Conservation (phyloP, 1,140 invertebrate genomes). For the Pissodes strobi region DNA sequence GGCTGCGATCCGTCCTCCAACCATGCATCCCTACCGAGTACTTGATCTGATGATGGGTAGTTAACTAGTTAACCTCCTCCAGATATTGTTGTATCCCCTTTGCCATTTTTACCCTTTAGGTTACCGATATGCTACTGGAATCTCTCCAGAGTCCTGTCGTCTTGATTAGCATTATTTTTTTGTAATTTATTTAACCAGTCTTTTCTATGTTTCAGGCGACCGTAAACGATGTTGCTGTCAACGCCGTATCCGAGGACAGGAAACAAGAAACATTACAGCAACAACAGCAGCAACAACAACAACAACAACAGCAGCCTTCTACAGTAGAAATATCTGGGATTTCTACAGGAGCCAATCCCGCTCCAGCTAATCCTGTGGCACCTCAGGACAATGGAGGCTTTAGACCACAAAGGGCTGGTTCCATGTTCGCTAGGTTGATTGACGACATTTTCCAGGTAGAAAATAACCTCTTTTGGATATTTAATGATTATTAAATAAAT, state of each 20-base stretch:
- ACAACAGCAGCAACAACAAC: background rate
- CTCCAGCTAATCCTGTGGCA: constrained; percentile 13
- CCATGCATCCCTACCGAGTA: no score
- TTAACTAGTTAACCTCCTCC: no score
- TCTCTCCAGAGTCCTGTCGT: no score
- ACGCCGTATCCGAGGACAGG: constrained; percentile 39
- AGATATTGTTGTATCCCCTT: no score
- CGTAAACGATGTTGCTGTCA: constrained; percentile 43
- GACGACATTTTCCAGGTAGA: constrained; percentile 52
- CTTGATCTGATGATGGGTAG: no score
- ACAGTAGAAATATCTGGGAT: constrained; percentile 45
- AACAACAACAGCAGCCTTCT: constrained; percentile 6
- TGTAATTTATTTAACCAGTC: no score
- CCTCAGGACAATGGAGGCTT: constrained; percentile 37
- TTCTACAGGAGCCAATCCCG: constrained; percentile 39
- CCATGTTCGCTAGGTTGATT: constrained; percentile 49
- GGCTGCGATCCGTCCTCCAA: no score
- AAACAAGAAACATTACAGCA: constrained; percentile 3
- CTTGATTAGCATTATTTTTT: no score
- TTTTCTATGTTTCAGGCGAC: constrained; percentile 46
- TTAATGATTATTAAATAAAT: no score
- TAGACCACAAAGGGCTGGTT: constrained; percentile 46
- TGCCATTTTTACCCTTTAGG: no score
- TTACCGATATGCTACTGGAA: no score
- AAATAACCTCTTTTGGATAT: no score